Evolutionary conservation across 1,140 invertebrate species (phyloP), one percentile per base, ranked within the genome.

Genomic region (Bombus waltoni): DNA sequence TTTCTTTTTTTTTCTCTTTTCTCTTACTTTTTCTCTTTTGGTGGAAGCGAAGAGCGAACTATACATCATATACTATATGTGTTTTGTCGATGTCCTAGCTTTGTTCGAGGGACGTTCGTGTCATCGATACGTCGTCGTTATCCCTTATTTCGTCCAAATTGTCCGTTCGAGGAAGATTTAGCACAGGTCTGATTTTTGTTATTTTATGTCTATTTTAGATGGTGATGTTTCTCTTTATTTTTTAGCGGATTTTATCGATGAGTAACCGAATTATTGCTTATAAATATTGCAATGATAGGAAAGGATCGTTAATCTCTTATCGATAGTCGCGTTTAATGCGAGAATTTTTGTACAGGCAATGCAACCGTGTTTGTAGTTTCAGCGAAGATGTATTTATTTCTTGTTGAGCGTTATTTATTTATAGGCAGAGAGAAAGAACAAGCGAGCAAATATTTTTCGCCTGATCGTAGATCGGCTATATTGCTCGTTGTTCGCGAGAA

Each of bases 331-430:
- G 32, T 28, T 15, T 13, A 25, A 53, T 13, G 10, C 11, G 32
- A 66, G 3, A 65, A 66, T 62, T 38, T 80, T 68, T 80, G 32
- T 70, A 84, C 10, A 47, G 35, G 5, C 11, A 28, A 59, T 59
- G 62, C 18, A 72, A 22, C 28, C 44, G 77, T 89, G 44, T 73
- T 77, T 32, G 59, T 85, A 57, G 62, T 68, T 66, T 77, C n/a
- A 38, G n/a, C 40, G 76, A 73, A 35, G 75, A 72, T 72, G 18
- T 89, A 89, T 89, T 89, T 89, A 88, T 87, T 89, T 86, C 65
- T 86, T 79, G 57, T 79, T 82, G 79, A 70, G 13, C 68, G 28
- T 65, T 89, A 89, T 89, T 89, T 89, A 89, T 89, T 86, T 89
- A 62, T 79, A 84, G 15, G 13, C 22, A 3, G 25, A n/a, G 3